Conservation (phyloP, 2,888 invertebrate species). For the Diplazon laetatorius region DNA sequence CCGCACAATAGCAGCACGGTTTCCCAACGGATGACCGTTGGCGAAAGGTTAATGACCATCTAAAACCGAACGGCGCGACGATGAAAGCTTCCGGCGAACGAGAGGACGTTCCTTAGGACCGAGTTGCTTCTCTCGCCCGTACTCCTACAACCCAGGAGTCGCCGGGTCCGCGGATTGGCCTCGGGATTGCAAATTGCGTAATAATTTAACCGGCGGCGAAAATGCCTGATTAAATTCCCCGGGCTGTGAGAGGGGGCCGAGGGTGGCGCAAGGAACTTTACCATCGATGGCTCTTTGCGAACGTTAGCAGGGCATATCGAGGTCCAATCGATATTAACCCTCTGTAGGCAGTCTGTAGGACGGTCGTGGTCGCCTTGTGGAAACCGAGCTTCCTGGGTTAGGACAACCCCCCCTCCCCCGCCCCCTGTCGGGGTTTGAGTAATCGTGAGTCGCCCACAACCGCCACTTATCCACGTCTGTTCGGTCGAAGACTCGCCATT, state of each 20-base stretch:
- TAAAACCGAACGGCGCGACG: constrained; percentile 55
- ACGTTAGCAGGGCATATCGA: constrained; percentile 45
- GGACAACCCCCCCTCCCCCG: no score
- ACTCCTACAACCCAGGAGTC: constrained; percentile 24
- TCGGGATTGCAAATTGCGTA: constrained; percentile 70
- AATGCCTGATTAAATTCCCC: constrained; percentile 76
- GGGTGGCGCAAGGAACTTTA: constrained; percentile 65
- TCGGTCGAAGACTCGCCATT: background rate
- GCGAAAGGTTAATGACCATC: constrained; percentile 65
- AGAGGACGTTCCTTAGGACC: constrained; percentile 22
- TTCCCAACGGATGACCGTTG: constrained; percentile 58
- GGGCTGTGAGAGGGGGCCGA: constrained; percentile 31
- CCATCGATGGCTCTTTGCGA: constrained; percentile 67
- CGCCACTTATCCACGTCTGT: background rate
- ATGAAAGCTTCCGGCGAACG: constrained; percentile 47
- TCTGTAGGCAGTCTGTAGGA: constrained; percentile 29
- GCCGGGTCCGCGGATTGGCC: constrained; percentile 59
- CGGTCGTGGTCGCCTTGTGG: background rate
- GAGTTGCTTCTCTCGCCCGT: constrained; percentile 24
- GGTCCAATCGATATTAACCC: constrained; percentile 61
- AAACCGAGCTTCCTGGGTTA: constrained; percentile 37
- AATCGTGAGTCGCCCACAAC: constrained; percentile 24
- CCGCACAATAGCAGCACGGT: background rate
- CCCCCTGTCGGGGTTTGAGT: constrained; percentile 36
- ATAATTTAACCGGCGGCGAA: constrained; percentile 73